phyloP scores from a whole-genome alignment of 2,797 vertebrate species.

The Arctocebus calabarensis region DNA sequence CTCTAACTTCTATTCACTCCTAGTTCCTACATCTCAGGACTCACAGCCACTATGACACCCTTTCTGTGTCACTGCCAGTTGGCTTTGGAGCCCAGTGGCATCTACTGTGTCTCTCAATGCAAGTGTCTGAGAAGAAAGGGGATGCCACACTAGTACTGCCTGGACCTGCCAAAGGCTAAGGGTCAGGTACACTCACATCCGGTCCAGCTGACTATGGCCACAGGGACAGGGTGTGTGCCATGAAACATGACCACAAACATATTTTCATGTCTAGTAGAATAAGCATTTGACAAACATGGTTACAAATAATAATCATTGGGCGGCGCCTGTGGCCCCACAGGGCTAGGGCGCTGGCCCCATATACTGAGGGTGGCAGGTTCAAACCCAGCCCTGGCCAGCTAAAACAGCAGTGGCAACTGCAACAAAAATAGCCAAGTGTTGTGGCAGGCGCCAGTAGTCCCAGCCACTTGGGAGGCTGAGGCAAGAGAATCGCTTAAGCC shows the following conservation, averaged over 20 bases:
- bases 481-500: no score
- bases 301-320: not conserved
- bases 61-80: not conserved
- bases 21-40: not conserved
- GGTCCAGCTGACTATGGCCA: not conserved
- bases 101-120: not conserved
- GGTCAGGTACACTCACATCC: not conserved
- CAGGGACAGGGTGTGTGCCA: not conserved
- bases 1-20: not conserved
- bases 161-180: not conserved
- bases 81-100: not conserved
- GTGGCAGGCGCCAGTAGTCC: no score
- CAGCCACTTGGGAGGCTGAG: no score
- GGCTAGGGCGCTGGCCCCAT: no score
- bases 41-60: not conserved
- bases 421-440: no score
- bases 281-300: not conserved
- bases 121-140: not conserved
- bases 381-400: no score
- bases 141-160: no score
- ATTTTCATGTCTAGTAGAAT: not conserved
- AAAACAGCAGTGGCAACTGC: no score
- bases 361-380: no score
- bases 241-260: not conserved
- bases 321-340: no score